Evolutionary conservation across 2,888 invertebrate species (phyloP).

Genomic region (Atethmia centrago): DNA sequence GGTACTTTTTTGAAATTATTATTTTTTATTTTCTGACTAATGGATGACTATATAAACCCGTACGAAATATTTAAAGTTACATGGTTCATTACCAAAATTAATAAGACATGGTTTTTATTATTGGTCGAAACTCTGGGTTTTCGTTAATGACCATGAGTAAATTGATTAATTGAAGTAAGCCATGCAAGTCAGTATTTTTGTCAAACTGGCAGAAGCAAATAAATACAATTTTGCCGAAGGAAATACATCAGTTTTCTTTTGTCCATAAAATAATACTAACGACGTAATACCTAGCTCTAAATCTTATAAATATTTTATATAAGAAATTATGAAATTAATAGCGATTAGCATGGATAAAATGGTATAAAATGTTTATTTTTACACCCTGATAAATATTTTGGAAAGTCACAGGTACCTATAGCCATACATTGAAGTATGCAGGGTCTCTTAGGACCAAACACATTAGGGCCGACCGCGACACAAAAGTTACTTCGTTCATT

Average conservation of each 20-base stretch:
- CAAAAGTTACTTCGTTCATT: slow-evolving; percentile 62
- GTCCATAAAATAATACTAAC: background rate
- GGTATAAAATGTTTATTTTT: background rate
- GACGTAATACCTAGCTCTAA: background rate
- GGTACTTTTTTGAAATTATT: no score
- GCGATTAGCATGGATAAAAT: background rate
- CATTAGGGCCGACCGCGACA: slow-evolving; percentile 49
- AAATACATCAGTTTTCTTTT: background rate
- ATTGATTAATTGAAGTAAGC: slow-evolving; percentile 6
- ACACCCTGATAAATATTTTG: background rate
- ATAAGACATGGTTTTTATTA: background rate
- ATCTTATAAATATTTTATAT: background rate
- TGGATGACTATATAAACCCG: background rate
- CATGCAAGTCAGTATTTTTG: background rate
- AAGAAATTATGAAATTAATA: background rate
- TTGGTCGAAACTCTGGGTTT: background rate
- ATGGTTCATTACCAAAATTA: no score
- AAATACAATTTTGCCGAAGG: background rate
- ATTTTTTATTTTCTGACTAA: background rate
- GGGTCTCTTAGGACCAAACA: slow-evolving; percentile 20
- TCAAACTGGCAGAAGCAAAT: background rate
- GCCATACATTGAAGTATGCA: background rate
- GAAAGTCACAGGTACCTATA: no score
- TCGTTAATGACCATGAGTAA: background rate
- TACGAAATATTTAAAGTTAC: background rate